Conservation (phyloP, 2,113 vertebrate species). For the Nannobrachium achirus region DNA sequence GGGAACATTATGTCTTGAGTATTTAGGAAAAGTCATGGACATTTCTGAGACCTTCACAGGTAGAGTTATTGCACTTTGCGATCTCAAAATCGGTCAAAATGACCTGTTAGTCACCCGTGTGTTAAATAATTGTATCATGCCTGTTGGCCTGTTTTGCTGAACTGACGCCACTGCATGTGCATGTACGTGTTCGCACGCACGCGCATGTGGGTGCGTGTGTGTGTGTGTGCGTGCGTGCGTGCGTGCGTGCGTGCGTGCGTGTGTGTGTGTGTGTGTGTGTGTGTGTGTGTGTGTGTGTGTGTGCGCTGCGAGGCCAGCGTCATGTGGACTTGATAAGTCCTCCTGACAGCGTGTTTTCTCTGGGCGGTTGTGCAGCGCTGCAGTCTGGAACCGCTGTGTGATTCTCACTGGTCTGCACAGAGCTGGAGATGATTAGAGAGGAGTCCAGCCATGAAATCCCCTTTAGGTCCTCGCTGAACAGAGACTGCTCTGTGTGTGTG, state of each 20-base stretch:
- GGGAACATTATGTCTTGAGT: no score
- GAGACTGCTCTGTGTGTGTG: slow-evolving; percentile 28
- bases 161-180: no score
- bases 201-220: slow-evolving; percentile 6
- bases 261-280: not conserved
- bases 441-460: slow-evolving; percentile 78
- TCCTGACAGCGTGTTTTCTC: slow-evolving; percentile 76
- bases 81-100: no score
- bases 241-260: slow-evolving; percentile 14
- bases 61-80: no score
- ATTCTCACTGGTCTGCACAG: slow-evolving; percentile 57
- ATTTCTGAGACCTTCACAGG: no score
- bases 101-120: no score
- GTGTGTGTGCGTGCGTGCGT: slow-evolving; percentile 34
- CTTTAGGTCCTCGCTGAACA: slow-evolving; percentile 29
- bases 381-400: slow-evolving; percentile 68
- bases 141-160: no score
- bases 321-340: slow-evolving; percentile 78
- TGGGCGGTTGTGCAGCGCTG: slow-evolving; percentile 74
- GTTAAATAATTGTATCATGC: no score
- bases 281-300: slow-evolving; percentile 19
- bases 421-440: slow-evolving; percentile 76
- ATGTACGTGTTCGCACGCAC: not conserved
- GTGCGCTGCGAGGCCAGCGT: slow-evolving; percentile 48
- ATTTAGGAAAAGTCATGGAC: no score